Percentiles rank a stretch among this genome's conserved stretches.
These are phyloP conservation scores for Drosophila nannoptera DNA, from an alignment of 1,140 invertebrate species.

Conservation along the genomic window DNA sequence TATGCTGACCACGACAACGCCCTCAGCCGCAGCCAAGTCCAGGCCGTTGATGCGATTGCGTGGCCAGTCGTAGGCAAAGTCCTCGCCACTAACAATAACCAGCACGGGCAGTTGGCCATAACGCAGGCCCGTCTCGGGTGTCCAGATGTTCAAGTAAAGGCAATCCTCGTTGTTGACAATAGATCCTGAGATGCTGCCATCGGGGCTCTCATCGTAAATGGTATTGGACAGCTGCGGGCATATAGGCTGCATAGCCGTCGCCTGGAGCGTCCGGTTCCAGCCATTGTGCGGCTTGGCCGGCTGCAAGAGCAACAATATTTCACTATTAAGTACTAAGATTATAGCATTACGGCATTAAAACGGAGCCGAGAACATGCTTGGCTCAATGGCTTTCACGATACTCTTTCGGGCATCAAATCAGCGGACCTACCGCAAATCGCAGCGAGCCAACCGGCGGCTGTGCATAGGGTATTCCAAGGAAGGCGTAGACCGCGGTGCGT, in stretches of 20 bases:
- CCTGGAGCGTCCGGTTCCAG: constrained; percentile 80
- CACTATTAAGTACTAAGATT: too few relatives aligned
- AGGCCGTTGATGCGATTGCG: constrained; percentile 81
- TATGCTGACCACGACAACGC: constrained; percentile 83
- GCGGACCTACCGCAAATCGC: constrained; percentile 80
- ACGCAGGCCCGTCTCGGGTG: constrained; percentile 81
- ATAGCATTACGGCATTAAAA: too few relatives aligned
- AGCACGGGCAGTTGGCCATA: constrained; percentile 82
- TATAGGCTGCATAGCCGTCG: constrained; percentile 79
- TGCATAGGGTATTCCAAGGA: constrained; percentile 85
- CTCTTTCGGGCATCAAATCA: too few relatives aligned
- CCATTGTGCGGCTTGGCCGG: constrained; percentile 79
- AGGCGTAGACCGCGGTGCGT: constrained; percentile 81
- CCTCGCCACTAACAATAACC: constrained; percentile 82
- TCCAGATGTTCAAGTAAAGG: constrained; percentile 81
- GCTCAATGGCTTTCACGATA: too few relatives aligned
- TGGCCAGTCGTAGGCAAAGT: constrained; percentile 79
- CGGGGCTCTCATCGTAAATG: constrained; percentile 70
- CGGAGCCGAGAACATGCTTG: too few relatives aligned
- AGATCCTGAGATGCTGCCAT: constrained; percentile 43
- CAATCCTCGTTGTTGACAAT: constrained; percentile 80
- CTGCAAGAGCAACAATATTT: constrained; percentile 49
- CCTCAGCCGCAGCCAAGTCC: constrained; percentile 84
- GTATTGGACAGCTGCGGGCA: constrained; percentile 80
- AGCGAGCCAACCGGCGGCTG: constrained; percentile 82